A percentile compares a stretch with the other conserved stretches of the same genome.
phyloP scores from a whole-genome alignment of 2,888 invertebrate genomes.

The Synergus itoensis region DNA sequence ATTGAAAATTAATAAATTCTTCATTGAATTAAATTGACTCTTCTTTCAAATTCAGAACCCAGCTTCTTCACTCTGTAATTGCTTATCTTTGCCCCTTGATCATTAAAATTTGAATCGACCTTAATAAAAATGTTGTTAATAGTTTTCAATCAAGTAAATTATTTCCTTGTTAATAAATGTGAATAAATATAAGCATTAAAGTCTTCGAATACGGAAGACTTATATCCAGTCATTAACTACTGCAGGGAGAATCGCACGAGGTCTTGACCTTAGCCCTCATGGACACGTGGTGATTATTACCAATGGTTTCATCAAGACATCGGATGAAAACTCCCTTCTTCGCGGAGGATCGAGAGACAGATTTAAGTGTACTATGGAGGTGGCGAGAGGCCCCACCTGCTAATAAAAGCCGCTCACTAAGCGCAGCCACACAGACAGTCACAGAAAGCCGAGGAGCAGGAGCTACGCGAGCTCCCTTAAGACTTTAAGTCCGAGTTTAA shows the following conservation, averaged over 20 bases:
- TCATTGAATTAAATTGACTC: too few species aligned
- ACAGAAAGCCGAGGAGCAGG: slow-evolving; percentile 75
- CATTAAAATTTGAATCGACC: too few species aligned
- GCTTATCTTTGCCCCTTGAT: neutral
- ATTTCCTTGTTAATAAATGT: neutral
- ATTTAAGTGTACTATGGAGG: slow-evolving; percentile 74
- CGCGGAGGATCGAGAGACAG: slow-evolving; percentile 61
- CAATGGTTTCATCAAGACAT: slow-evolving; percentile 29
- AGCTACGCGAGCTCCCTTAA: slow-evolving; percentile 68
- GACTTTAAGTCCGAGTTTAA: slow-evolving; percentile 61
- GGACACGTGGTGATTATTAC: slow-evolving; percentile 36
- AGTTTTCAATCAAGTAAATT: neutral
- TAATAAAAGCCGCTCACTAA: slow-evolving; percentile 78
- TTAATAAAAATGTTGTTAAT: neutral
- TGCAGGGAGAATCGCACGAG: slow-evolving; percentile 24
- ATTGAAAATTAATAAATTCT: too few species aligned
- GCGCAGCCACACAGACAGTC: slow-evolving; percentile 76
- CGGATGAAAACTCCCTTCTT: slow-evolving; percentile 44
- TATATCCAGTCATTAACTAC: neutral
- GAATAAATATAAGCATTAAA: slow-evolving; percentile 1
- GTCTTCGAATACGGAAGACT: slow-evolving; percentile 4
- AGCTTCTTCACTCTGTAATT: neutral
- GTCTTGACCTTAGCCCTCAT: slow-evolving; percentile 44
- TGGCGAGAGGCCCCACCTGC: slow-evolving; percentile 76
- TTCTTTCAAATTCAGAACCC: too few species aligned